Evolutionary conservation across 1,140 invertebrate genomes (phyloP).

Genomic region (Drosophila lacteicornis): DNA sequence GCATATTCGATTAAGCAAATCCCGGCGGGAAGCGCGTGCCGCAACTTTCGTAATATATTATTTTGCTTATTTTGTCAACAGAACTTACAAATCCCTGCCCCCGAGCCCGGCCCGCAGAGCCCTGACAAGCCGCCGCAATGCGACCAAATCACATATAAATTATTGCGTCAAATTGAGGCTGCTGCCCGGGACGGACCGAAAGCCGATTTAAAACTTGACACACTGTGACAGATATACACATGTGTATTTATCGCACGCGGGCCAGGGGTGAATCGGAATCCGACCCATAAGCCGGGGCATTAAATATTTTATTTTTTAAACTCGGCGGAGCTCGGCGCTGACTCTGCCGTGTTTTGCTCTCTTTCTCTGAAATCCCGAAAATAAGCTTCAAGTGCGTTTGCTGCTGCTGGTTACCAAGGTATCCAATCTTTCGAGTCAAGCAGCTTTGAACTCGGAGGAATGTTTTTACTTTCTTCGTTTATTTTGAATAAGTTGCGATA

Average conservation of each 20-base stretch:
- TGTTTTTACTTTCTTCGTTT: background rate
- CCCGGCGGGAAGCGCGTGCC: conserved; percentile 42
- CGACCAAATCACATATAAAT: conserved; percentile 63
- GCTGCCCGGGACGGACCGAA: conserved; percentile 36
- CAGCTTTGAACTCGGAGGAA: background rate
- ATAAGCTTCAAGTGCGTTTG: conserved; percentile 1
- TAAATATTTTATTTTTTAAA: conserved; percentile 45
- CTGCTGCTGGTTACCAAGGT: conserved; percentile 2
- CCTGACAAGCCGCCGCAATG: conserved; percentile 56
- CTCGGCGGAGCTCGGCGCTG: background rate
- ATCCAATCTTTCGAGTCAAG: background rate
- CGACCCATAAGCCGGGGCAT: conserved; percentile 39
- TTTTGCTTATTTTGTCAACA: conserved; percentile 76
- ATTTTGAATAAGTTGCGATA: background rate
- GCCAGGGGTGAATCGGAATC: conserved; percentile 23
- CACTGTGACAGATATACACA: conserved; percentile 30
- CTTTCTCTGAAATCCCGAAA: background rate
- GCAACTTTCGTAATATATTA: conserved; percentile 78
- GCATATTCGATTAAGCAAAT: conserved; percentile 77
- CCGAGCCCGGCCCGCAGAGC: conserved; percentile 2
- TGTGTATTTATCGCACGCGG: conserved; percentile 51
- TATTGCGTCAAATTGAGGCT: conserved; percentile 69
- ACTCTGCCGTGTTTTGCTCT: background rate
- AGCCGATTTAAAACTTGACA: conserved; percentile 66
- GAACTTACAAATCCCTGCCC: conserved; percentile 63